Percentiles rank a stretch among this genome's conserved stretches.
Conservation (phyloP, 2,797 vertebrate species). For the Thripadectes ignobilis region DNA sequence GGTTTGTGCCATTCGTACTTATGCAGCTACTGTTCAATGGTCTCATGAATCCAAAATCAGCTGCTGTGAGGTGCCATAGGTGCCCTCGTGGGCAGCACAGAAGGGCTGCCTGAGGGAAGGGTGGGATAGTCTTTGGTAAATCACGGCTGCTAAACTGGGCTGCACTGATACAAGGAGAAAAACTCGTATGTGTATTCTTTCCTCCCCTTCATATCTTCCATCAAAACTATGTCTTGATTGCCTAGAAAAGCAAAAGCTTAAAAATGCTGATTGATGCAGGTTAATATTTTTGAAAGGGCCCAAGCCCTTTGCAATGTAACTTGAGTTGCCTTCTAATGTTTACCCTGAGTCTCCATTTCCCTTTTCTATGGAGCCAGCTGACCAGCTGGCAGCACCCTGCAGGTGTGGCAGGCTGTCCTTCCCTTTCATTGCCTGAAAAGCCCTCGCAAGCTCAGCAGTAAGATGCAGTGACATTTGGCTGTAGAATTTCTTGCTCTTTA, state of each 20-base stretch:
- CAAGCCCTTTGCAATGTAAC: not conserved
- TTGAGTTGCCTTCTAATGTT: not conserved
- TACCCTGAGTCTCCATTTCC: not conserved
- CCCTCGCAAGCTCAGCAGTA: constrained; percentile 22
- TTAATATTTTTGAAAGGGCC: not conserved
- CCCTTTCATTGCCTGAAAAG: not conserved
- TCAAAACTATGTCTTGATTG: not conserved
- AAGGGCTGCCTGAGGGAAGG: not conserved
- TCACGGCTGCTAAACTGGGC: not conserved
- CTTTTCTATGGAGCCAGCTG: not conserved
- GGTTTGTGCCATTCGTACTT: not conserved
- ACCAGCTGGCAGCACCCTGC: not conserved
- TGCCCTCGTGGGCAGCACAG: not conserved
- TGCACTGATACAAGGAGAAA: not conserved
- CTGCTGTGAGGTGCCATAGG: not conserved
- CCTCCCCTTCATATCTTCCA: not conserved
- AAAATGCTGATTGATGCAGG: not conserved
- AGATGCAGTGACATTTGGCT: not conserved
- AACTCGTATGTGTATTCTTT: not conserved
- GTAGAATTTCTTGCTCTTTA: not conserved
- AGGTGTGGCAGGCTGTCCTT: constrained; percentile 26
- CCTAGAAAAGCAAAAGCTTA: not conserved
- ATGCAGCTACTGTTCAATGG: not conserved
- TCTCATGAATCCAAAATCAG: not conserved
- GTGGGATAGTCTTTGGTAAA: not conserved